Conservation (phyloP, 2,888 invertebrate species). For the Brachypalpus laphriformis region DNA sequence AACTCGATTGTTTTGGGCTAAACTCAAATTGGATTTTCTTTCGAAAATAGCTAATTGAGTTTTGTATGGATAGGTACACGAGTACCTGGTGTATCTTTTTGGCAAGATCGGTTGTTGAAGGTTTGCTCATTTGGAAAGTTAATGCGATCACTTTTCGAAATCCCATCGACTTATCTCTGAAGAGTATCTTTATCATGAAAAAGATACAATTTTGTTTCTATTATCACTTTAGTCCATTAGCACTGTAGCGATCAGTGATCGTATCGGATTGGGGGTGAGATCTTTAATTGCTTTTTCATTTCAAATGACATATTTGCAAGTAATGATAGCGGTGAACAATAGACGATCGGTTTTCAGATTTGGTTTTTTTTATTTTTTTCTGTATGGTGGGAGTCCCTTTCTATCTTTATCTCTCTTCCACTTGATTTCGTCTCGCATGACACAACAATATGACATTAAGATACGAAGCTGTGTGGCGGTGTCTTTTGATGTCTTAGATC, state of each 20-base stretch:
- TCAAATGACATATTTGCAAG: constrained; percentile 75
- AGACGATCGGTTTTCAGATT: constrained; percentile 45
- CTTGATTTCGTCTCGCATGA: constrained; percentile 75
- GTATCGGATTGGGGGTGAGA: constrained; percentile 50
- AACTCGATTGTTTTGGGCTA: constrained; percentile 54
- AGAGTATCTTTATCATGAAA: constrained; percentile 28
- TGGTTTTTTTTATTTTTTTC: too few relatives aligned
- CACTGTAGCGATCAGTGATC: constrained; percentile 20
- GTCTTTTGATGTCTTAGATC: constrained; percentile 56
- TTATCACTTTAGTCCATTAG: constrained; percentile 50
- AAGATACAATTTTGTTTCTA: constrained; percentile 34
- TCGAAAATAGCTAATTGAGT: constrained; percentile 65
- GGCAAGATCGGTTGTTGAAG: constrained; percentile 53
- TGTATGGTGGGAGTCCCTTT: constrained; percentile 3
- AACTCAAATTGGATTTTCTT: constrained; percentile 59
- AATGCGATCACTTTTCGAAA: constrained; percentile 74
- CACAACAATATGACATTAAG: constrained; percentile 75
- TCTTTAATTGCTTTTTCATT: constrained; percentile 61
- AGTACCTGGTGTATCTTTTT: constrained; percentile 25
- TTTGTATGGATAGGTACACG: constrained; percentile 8
- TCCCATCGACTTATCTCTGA: constrained; percentile 49
- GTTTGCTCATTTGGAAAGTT: constrained; percentile 74
- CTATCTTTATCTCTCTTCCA: constrained; percentile 54
- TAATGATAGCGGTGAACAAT: constrained; percentile 67
- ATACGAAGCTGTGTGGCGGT: constrained; percentile 43